phyloP scores from a whole-genome alignment of 1,140 invertebrate species.

The Temnothorax nylanderi region DNA sequence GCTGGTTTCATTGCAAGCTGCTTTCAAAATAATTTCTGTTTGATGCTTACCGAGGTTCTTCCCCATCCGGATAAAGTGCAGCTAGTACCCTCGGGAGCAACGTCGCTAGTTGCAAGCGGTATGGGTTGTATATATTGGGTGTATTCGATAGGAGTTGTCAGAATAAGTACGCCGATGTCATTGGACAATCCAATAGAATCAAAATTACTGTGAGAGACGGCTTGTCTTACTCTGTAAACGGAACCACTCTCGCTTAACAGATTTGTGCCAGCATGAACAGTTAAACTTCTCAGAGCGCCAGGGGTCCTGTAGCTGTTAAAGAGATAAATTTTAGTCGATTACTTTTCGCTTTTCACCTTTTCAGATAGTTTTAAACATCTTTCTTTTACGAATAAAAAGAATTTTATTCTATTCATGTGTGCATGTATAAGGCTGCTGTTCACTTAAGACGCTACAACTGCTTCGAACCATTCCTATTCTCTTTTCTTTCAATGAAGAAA shows the following conservation, averaged over 20 bases:
- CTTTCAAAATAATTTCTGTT: neutral
- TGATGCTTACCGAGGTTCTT: slow-evolving; percentile 73
- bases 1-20: neutral
- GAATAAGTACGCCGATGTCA: slow-evolving; percentile 85
- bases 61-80: slow-evolving; percentile 86
- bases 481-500: too few relatives aligned
- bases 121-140: slow-evolving; percentile 78
- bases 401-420: neutral
- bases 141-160: slow-evolving; percentile 76
- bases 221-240: slow-evolving; percentile 69
- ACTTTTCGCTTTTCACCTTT: neutral
- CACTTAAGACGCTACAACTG: too few relatives aligned
- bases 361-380: neutral
- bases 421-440: neutral
- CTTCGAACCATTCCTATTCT: too few relatives aligned
- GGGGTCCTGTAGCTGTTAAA: neutral
- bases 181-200: slow-evolving; percentile 73
- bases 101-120: slow-evolving; percentile 45
- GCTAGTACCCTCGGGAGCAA: slow-evolving; percentile 9
- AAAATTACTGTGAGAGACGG: slow-evolving; percentile 81
- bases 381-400: neutral
- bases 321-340: neutral
- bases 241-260: slow-evolving; percentile 68
- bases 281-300: neutral
- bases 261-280: slow-evolving; percentile 75